Percentiles rank a stretch among this genome's conserved stretches.
These are phyloP conservation scores for Cyphomyrus discorhynchus DNA, from an alignment of 2,113 vertebrate species.

Conservation along the genomic window DNA sequence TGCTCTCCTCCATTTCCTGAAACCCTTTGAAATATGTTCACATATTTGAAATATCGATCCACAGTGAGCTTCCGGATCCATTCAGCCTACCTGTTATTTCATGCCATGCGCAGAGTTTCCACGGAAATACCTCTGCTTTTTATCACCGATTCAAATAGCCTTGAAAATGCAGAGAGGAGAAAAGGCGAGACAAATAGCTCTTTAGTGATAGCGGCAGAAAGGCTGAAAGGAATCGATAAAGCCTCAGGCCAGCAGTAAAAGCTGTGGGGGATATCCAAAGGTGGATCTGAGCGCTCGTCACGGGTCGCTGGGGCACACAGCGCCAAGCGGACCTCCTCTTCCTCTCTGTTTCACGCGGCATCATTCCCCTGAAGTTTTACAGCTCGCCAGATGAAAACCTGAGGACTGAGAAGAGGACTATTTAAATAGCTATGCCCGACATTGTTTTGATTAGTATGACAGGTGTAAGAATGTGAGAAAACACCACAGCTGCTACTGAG, in stretches of 20 bases:
- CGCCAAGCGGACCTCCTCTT: not conserved
- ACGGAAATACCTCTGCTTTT: not conserved
- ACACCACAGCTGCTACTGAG: no score
- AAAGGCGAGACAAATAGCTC: not conserved
- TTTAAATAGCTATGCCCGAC: not conserved
- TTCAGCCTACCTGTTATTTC: not conserved
- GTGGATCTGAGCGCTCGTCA: not conserved
- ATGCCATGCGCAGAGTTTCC: not conserved
- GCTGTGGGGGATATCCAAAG: not conserved
- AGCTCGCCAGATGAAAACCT: not conserved
- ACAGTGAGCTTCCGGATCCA: not conserved
- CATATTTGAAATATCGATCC: not conserved
- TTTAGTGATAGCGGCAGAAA: not conserved
- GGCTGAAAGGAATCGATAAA: not conserved
- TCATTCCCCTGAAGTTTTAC: not conserved
- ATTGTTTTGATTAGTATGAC: not conserved
- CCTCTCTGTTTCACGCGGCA: not conserved
- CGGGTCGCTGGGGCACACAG: not conserved
- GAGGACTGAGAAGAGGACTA: constrained; percentile 2
- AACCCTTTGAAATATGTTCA: not conserved
- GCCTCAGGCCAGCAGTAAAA: not conserved
- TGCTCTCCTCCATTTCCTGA: not conserved
- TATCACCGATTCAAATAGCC: not conserved
- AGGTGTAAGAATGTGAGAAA: not conserved
- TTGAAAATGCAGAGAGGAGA: not conserved